Percentiles rank a stretch among this genome's conserved stretches.
Conservation (phyloP, 2,113 vertebrate genomes). For the Paedocypris sp. region DNA sequence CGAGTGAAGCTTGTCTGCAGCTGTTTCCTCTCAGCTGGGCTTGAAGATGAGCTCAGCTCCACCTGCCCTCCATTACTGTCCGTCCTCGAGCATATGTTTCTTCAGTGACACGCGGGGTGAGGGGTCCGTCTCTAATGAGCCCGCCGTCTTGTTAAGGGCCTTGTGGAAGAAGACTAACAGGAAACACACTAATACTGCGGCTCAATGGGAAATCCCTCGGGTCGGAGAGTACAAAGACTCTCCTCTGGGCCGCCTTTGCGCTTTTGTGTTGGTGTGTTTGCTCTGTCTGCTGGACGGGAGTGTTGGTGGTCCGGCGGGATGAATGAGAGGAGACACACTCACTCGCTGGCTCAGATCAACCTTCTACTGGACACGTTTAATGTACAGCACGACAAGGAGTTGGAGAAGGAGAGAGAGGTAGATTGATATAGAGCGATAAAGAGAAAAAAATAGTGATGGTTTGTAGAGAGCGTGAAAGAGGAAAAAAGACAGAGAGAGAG, state of each 20-base stretch:
- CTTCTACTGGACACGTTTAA: too few relatives aligned
- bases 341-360: not conserved
- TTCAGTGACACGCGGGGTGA: conserved; percentile 8
- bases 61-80: conserved; percentile 26
- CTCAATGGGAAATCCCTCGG: conserved; percentile 45
- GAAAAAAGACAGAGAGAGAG: too few relatives aligned
- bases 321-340: conserved; percentile 32
- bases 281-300: conserved; percentile 41
- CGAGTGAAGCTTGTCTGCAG: not conserved
- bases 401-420: not conserved
- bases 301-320: conserved; percentile 50
- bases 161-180: conserved; percentile 19
- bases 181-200: conserved; percentile 10
- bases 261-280: conserved; percentile 43
- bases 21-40: not conserved
- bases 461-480: too few relatives aligned
- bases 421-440: not conserved
- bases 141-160: not conserved
- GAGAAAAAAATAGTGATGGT: too few relatives aligned
- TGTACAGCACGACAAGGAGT: too few relatives aligned
- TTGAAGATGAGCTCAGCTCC: conserved; percentile 1
- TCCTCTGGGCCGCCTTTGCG: conserved; percentile 40
- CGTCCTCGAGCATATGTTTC: conserved; percentile 27
- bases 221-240: conserved; percentile 17
- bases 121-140: conserved; percentile 25